Evolutionary conservation across 2,888 invertebrate species (phyloP).

Genomic region (Silvanus unidentatus): DNA sequence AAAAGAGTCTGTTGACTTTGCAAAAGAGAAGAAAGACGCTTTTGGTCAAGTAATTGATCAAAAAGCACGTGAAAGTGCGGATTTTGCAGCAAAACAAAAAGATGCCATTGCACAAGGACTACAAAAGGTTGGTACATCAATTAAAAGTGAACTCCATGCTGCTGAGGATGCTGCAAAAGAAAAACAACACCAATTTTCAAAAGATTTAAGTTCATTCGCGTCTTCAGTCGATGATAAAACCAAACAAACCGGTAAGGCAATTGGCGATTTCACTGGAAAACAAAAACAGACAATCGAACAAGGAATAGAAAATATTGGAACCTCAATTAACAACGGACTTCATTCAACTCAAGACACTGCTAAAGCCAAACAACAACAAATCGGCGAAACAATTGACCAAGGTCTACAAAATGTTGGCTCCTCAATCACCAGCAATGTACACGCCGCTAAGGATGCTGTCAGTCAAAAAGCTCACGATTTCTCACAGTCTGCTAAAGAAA

Average conservation of each 20-base stretch:
- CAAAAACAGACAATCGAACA: too few relatives aligned
- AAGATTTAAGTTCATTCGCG: too few relatives aligned
- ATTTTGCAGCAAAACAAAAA: constrained; percentile 13
- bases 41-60: constrained; percentile 19
- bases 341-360: too few relatives aligned
- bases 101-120: constrained; percentile 5
- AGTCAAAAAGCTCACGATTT: constrained; percentile 19
- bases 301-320: too few relatives aligned
- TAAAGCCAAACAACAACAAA: neutral
- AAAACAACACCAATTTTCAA: too few relatives aligned
- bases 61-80: constrained; percentile 21
- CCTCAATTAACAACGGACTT: too few relatives aligned
- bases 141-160: too few relatives aligned
- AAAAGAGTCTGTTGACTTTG: too few relatives aligned
- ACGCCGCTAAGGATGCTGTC: constrained; percentile 19
- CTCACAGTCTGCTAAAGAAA: constrained; percentile 21
- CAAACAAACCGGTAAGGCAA: constrained; percentile 6
- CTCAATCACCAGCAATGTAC: neutral
- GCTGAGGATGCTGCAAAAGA: too few relatives aligned
- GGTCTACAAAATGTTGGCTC: neutral
- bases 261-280: too few relatives aligned
- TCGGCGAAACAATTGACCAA: constrained; percentile 6
- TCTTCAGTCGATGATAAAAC: constrained; percentile 12
- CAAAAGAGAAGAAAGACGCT: constrained; percentile 11
- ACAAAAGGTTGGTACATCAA: constrained; percentile 1